Evolutionary conservation across 1,140 invertebrate species (phyloP).

Genomic region (Pseudomyrmex cubaensis): DNA sequence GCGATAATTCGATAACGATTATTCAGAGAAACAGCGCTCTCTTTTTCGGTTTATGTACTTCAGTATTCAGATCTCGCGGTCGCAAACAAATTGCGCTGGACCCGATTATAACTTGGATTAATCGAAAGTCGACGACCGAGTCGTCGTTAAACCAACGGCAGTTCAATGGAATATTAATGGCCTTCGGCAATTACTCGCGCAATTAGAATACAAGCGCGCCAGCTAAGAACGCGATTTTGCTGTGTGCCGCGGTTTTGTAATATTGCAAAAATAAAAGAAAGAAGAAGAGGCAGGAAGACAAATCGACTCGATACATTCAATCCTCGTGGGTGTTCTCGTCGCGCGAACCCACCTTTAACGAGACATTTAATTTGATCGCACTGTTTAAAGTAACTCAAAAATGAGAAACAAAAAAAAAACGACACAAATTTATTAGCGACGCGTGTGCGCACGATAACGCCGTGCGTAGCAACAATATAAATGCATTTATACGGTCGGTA

Average conservation of each 20-base stretch:
- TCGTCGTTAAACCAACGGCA: not conserved
- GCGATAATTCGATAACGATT: conserved; percentile 25
- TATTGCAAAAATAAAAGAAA: not conserved
- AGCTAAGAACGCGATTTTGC: conserved; percentile 20
- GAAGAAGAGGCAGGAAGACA: not conserved
- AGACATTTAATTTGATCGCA: too few relatives aligned
- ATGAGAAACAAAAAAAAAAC: not conserved
- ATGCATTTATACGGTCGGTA: conserved; percentile 59
- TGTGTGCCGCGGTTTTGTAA: not conserved
- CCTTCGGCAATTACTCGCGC: conserved; percentile 7
- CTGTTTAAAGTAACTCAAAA: too few relatives aligned
- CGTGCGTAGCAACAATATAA: conserved; percentile 38
- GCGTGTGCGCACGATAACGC: conserved; percentile 8
- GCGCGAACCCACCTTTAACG: not conserved
- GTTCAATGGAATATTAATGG: conserved; percentile 39
- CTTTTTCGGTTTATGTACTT: conserved; percentile 19
- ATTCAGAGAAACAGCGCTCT: not conserved
- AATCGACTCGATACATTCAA: not conserved
- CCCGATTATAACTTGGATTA: conserved; percentile 31
- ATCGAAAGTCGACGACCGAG: conserved; percentile 33
- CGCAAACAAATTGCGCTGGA: conserved; percentile 10
- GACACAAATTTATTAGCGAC: conserved; percentile 63
- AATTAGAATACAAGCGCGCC: conserved; percentile 44
- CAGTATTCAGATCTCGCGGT: not conserved
- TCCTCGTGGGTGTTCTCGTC: not conserved